phyloP scores from a whole-genome alignment of 2,888 invertebrate genomes.

The Watsonalla cultraria region DNA sequence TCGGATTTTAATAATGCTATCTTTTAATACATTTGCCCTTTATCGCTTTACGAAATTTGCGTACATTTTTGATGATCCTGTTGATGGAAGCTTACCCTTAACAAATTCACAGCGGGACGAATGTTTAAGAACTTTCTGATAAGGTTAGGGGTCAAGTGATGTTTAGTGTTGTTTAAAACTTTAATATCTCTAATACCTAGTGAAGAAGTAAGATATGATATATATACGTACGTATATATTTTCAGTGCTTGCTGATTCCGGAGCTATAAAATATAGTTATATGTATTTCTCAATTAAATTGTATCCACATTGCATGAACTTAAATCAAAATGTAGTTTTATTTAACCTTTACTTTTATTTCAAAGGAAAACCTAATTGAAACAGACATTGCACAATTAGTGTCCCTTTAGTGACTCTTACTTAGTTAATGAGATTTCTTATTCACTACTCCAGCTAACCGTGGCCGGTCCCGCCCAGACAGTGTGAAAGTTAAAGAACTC shows the following conservation, averaged over 20 bases:
- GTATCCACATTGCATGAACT: too few relatives aligned
- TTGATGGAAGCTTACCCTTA: neutral
- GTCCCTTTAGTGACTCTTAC: neutral
- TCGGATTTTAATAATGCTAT: slow-evolving; percentile 53
- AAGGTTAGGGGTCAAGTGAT: too few relatives aligned
- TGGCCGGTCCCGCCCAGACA: neutral
- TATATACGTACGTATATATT: too few relatives aligned
- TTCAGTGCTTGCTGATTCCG: too few relatives aligned
- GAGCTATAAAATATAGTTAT: too few relatives aligned
- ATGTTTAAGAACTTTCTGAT: too few relatives aligned
- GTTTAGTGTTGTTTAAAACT: too few relatives aligned
- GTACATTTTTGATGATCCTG: neutral
- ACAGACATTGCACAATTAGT: neutral
- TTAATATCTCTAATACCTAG: too few relatives aligned
- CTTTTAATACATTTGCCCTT: slow-evolving; percentile 42
- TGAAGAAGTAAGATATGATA: too few relatives aligned
- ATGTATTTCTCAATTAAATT: too few relatives aligned
- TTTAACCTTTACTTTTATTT: neutral
- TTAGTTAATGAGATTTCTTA: neutral
- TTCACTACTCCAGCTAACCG: neutral
- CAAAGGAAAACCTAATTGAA: neutral
- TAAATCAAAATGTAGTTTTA: too few relatives aligned
- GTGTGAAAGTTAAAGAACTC: neutral
- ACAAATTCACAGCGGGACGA: neutral
- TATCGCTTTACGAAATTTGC: slow-evolving; percentile 22